phyloP scores from a whole-genome alignment of 2,888 invertebrate genomes.

The Drosophila ezoana region DNA sequence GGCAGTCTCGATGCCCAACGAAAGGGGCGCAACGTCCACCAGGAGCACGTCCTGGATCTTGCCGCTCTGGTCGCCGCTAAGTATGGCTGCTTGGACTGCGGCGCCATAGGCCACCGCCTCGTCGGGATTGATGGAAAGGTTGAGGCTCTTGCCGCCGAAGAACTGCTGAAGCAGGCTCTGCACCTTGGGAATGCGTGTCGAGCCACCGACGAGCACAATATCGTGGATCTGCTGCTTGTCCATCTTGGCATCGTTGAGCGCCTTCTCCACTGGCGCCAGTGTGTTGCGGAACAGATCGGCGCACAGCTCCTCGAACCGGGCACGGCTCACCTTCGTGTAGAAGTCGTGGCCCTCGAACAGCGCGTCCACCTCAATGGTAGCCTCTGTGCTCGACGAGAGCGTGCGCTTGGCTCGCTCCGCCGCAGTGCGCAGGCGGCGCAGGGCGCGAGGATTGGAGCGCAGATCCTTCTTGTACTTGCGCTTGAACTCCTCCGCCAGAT shows the following conservation, averaged over 20 bases:
- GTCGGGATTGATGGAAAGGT: slow-evolving; percentile 39
- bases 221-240: slow-evolving; percentile 34
- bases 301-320: slow-evolving; percentile 22
- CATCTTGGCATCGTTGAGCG: slow-evolving; percentile 37
- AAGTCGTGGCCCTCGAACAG: slow-evolving; percentile 36
- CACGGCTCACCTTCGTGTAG: slow-evolving; percentile 22
- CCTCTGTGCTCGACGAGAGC: slow-evolving; percentile 33
- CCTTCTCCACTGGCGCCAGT: slow-evolving; percentile 37
- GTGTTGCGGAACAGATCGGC: slow-evolving; percentile 34
- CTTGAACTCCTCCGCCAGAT: slow-evolving; percentile 39
- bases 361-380: slow-evolving; percentile 34
- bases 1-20: slow-evolving; percentile 35
- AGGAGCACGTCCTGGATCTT: slow-evolving; percentile 39
- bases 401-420: slow-evolving; percentile 37
- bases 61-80: slow-evolving; percentile 34
- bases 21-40: slow-evolving; percentile 34
- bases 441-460: slow-evolving; percentile 14
- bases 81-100: slow-evolving; percentile 37
- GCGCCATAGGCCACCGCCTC: slow-evolving; percentile 38
- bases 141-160: slow-evolving; percentile 33
- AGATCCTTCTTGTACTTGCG: slow-evolving; percentile 29
- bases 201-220: slow-evolving; percentile 37
- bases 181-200: slow-evolving; percentile 36
- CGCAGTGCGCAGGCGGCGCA: slow-evolving; percentile 24
- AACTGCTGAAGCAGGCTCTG: slow-evolving; percentile 36